Conservation (phyloP, 2,113 vertebrate species). For the Calyptommatus sinebrachiatus region DNA sequence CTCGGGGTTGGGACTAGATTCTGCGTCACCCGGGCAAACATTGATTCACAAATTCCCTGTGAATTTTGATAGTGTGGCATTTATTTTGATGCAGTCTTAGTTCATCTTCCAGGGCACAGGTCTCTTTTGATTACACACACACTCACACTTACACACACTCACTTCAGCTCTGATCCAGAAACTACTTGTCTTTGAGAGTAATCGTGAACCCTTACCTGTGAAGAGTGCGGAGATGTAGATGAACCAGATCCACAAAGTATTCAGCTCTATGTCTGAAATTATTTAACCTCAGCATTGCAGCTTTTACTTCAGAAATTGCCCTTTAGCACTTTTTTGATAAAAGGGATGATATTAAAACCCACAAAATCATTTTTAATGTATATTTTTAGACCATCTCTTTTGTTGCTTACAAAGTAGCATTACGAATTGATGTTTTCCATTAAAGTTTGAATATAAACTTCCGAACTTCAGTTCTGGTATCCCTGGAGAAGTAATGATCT, state of each 20-base stretch:
- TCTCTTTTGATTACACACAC: too few species aligned
- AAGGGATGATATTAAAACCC: not conserved
- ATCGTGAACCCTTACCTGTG: not conserved
- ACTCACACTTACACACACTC: too few species aligned
- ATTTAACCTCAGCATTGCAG: not conserved
- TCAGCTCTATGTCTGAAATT: not conserved
- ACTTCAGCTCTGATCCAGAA: too few species aligned
- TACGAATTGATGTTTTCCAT: conserved; percentile 15
- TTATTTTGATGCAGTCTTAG: too few species aligned
- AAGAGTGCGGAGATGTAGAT: not conserved
- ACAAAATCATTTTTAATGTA: too few species aligned
- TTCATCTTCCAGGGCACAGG: too few species aligned
- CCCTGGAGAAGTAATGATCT: not conserved
- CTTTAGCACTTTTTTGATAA: not conserved
- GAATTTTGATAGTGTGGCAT: too few species aligned
- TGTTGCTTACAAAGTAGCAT: not conserved
- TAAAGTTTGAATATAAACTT: not conserved
- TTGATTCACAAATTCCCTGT: too few species aligned
- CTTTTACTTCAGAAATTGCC: not conserved
- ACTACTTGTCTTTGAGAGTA: not conserved
- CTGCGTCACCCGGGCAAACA: too few species aligned
- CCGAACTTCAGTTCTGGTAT: conserved; percentile 4
- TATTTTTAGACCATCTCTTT: not conserved
- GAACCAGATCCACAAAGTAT: not conserved
- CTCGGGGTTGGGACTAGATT: too few species aligned